These are phyloP conservation scores for Apamea monoglypha DNA, from an alignment of 2,888 invertebrate genomes.

Conservation along the genomic window DNA sequence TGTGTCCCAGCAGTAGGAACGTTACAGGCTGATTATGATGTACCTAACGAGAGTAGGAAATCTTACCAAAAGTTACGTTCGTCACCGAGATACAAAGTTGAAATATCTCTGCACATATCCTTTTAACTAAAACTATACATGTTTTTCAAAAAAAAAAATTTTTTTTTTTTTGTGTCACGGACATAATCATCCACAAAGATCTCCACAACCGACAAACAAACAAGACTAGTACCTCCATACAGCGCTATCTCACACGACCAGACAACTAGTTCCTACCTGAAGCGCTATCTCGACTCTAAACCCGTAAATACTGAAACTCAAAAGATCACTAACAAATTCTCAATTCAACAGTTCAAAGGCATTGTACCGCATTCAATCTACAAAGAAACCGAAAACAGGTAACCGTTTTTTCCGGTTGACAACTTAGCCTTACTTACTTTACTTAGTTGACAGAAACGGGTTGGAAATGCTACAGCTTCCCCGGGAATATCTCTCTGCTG, in stretches of 20 bases:
- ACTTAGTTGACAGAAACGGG: constrained; percentile 50
- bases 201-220: background rate
- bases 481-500: constrained; percentile 27
- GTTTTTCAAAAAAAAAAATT: no score
- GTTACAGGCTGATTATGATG: no score
- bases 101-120: background rate
- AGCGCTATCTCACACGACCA: background rate
- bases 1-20: no score
- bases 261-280: background rate
- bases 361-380: constrained; percentile 20
- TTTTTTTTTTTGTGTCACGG: background rate
- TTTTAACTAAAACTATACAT: background rate
- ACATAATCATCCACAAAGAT: background rate
- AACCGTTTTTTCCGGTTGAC: constrained; percentile 35
- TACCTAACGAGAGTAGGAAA: background rate
- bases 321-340: background rate
- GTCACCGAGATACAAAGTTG: background rate
- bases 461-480: constrained; percentile 32
- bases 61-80: background rate
- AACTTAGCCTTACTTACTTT: constrained; percentile 33
- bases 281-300: background rate
- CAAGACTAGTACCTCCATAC: background rate
- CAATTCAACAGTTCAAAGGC: constrained; percentile 28
- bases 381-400: constrained; percentile 36
- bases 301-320: background rate